These are phyloP conservation scores for Endotricha flammealis DNA, from an alignment of 2,888 invertebrate species.

Conservation along the genomic window DNA sequence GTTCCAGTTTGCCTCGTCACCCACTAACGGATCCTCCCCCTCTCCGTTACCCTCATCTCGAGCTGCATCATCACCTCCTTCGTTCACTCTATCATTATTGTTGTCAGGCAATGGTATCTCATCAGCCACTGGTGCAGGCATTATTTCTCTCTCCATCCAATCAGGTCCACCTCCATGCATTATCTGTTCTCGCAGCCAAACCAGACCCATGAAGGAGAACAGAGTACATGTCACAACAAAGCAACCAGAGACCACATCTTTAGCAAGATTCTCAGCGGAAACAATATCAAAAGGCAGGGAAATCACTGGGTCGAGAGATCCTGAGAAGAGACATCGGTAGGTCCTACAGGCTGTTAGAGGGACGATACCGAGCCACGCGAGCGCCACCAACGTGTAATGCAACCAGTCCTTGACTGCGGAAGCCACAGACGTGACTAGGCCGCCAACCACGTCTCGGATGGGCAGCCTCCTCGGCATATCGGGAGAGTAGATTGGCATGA, in stretches of 20 bases:
- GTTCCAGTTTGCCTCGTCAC: slow-evolving; percentile 95
- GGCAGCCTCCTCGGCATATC: slow-evolving; percentile 99
- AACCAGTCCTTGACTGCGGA: slow-evolving; percentile 98
- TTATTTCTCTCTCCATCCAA: slow-evolving; percentile 90
- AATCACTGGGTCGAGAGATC: slow-evolving; percentile 90
- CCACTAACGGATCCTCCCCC: slow-evolving; percentile 77
- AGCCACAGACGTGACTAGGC: slow-evolving; percentile 91
- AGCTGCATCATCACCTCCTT: slow-evolving; percentile 48
- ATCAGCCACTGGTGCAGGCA: slow-evolving; percentile 69
- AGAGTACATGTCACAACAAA: slow-evolving; percentile 98
- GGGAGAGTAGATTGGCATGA: slow-evolving; percentile 99
- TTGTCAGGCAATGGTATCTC: slow-evolving; percentile 65
- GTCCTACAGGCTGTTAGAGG: slow-evolving; percentile 97
- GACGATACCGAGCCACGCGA: slow-evolving; percentile 98
- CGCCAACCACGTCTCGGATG: slow-evolving; percentile 93
- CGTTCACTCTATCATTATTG: slow-evolving; percentile 68
- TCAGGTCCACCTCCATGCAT: slow-evolving; percentile 98
- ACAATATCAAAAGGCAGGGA: slow-evolving; percentile 94
- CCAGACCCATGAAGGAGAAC: slow-evolving; percentile 96
- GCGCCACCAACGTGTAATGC: slow-evolving; percentile 96
- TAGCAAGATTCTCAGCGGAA: slow-evolving; percentile 93
- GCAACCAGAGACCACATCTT: slow-evolving; percentile 97
- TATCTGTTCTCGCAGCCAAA: slow-evolving; percentile 99
- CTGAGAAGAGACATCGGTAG: slow-evolving; percentile 94
- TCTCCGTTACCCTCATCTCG: slow-evolving; percentile 59